Conservation (phyloP, 2,888 invertebrate genomes). For the Epinotia ramella region DNA sequence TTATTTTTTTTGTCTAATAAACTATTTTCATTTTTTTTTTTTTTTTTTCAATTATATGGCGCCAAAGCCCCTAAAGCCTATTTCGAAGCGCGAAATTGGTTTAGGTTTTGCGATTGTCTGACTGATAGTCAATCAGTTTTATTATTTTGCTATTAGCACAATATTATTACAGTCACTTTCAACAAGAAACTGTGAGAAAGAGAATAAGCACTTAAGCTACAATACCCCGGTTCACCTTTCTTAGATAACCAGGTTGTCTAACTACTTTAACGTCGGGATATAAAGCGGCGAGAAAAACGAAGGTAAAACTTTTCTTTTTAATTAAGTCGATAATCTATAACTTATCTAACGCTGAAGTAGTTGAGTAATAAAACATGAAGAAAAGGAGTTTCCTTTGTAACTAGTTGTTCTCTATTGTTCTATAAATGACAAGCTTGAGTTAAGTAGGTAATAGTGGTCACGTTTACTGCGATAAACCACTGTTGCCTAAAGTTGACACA, state of each 20-base stretch:
- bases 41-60: background rate
- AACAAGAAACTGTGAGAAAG: constrained; percentile 7
- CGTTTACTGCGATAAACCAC: no score
- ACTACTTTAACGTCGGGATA: constrained; percentile 5
- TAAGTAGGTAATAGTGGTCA: background rate
- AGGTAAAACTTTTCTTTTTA: constrained; percentile 15
- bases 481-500: no score
- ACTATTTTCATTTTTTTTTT: no score
- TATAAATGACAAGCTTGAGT: background rate
- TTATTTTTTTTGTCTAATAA: no score
- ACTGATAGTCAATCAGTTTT: background rate
- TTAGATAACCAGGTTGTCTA: constrained; percentile 15
- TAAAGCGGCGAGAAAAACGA: constrained; percentile 21
- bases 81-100: background rate
- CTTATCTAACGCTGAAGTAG: constrained; percentile 26
- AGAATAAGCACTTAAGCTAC: background rate
- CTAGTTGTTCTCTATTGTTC: background rate
- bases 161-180: constrained; percentile 5
- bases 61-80: background rate
- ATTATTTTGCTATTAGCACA: background rate
- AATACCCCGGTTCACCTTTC: constrained; percentile 5
- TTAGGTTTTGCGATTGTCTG: background rate
- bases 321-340: constrained; percentile 19
- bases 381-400: background rate
- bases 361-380: constrained; percentile 19